Evolutionary conservation across 1,140 invertebrate species (phyloP).

Genomic region (Hyphantria cunea): DNA sequence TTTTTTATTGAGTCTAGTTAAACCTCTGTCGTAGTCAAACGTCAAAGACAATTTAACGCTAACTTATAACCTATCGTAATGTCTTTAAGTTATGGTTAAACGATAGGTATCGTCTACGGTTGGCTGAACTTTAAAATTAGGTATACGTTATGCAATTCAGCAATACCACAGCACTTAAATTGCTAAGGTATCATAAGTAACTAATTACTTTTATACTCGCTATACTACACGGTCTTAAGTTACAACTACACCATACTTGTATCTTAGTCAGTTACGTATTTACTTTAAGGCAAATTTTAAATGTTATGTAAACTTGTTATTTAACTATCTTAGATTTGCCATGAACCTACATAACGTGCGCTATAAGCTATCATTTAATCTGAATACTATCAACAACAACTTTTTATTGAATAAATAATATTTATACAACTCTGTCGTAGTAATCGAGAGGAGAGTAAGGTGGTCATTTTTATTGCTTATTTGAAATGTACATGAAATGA

Average conservation of each 20-base stretch:
- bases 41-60: neutral
- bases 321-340: neutral
- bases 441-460: no score
- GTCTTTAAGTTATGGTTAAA: neutral
- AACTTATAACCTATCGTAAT: neutral
- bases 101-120: neutral
- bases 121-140: conserved; percentile 3
- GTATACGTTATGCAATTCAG: neutral
- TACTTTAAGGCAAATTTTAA: neutral
- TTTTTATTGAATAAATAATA: no score
- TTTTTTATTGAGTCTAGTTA: no score
- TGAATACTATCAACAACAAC: no score
- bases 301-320: conserved; percentile 3
- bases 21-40: no score
- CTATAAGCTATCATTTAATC: no score
- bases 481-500: no score
- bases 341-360: no score
- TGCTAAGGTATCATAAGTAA: neutral
- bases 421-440: no score
- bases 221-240: no score
- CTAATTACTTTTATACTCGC: neutral
- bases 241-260: neutral
- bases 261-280: no score
- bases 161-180: neutral
- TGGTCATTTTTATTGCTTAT: no score